Base-by-base conservation (phyloP, 2,113 vertebrate species). In the Tringa solitaria region DNA sequence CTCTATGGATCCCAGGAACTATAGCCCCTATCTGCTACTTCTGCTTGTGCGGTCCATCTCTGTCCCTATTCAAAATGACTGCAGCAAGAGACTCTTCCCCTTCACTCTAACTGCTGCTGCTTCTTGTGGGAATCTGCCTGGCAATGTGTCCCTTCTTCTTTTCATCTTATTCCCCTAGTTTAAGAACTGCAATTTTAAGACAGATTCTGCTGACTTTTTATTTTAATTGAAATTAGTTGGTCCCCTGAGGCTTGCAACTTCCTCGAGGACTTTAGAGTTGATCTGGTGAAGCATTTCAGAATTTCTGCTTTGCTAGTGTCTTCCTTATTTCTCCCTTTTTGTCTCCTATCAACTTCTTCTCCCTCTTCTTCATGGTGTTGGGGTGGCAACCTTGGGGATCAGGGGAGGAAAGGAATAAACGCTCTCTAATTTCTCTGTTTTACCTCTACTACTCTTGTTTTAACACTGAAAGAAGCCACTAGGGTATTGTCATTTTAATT, bases 1-100 rank as follows among this genome's bases (percentile, higher is more conserved):
- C 26, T 88, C 23, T 90, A 12, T 56, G 30, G 14, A 22, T 92
- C 56, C 45, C 89, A 92, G 65, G 85, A 92, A 64, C 70, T 82
- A 20, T 26, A 92, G 61, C 8, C 51, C 24, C 11, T 75, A 14
- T 75, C 64, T 92, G 35, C 12, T 67, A 12, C 60, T 72, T 61
- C 74, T 93, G 64, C 2, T 8, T 91, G 81, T 89, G 88, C 1
- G 6, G 88, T 93, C 69, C 56, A 37, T 54, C 56, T 90, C 51
- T 75, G 46, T 4, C 65, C 22, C 14, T 45, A 41, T 67, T 63
- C 46, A 90, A 82, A 95, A 79, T 72, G 11, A 46, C 11, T 95
- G 87, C 67, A 59, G 37, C 17, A 54, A 59, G 21, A 87, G 21
- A 93, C 57, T 39, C 60, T 82, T 60, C 43, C 43, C 54, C 24